Conservation (phyloP, 2,113 vertebrate genomes). For the Platichthys flesus region DNA sequence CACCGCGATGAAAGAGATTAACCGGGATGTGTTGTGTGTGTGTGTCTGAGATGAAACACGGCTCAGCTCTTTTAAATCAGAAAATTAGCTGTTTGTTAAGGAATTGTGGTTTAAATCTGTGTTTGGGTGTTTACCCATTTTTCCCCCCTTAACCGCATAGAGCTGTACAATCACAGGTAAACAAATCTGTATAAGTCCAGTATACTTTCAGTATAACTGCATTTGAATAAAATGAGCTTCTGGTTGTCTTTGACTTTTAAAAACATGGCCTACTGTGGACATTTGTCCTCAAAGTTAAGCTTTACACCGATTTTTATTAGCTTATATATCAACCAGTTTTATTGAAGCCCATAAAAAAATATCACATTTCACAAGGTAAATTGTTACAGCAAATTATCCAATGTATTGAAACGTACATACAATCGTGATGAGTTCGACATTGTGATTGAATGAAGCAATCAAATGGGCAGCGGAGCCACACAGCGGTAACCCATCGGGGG, state of each 20-base stretch:
- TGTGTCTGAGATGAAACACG: not conserved
- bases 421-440: not conserved
- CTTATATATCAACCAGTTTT: not conserved
- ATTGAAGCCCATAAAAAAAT: not conserved
- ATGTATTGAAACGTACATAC: not conserved
- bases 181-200: too few relatives aligned
- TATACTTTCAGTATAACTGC: too few relatives aligned
- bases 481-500: conserved; percentile 24
- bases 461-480: conserved; percentile 20
- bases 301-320: not conserved
- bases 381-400: not conserved
- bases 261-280: too few relatives aligned
- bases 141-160: too few relatives aligned
- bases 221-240: too few relatives aligned
- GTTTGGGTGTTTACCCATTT: too few relatives aligned
- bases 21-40: not conserved
- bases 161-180: too few relatives aligned
- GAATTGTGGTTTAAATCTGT: too few relatives aligned
- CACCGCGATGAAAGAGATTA: conserved; percentile 15
- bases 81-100: not conserved
- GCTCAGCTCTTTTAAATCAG: not conserved
- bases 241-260: too few relatives aligned
- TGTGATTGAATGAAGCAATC: conserved; percentile 28
- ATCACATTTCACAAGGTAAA: not conserved
- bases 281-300: not conserved